Evolutionary conservation across 2,888 invertebrate species (phyloP).

Genomic region (Ashinkailepas kermadecensis): DNA sequence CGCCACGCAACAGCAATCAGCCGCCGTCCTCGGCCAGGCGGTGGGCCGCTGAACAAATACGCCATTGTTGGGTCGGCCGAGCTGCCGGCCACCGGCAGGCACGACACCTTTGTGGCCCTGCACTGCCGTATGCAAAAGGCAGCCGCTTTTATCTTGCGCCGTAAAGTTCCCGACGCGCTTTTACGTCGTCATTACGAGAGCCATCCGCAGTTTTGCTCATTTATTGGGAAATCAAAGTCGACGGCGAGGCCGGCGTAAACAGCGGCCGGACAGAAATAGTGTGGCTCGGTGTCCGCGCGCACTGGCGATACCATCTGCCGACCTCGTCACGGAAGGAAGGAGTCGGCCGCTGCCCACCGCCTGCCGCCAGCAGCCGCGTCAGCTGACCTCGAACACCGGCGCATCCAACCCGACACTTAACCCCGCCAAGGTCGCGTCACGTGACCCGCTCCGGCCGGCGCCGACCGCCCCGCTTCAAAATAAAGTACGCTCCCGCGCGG

Average conservation of each 20-base stretch:
- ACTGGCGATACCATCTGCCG: too few species aligned
- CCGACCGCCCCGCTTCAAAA: neutral
- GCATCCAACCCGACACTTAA: slow-evolving; percentile 4
- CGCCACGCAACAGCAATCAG: neutral
- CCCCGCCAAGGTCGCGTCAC: neutral
- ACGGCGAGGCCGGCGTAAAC: neutral
- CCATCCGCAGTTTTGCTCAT: neutral
- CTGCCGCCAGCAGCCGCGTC: neutral
- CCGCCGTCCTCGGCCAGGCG: neutral
- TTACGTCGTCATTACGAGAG: neutral
- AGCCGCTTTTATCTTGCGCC: neutral
- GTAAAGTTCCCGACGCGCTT: neutral
- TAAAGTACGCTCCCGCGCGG: neutral
- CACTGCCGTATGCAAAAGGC: neutral
- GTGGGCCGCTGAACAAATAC: neutral
- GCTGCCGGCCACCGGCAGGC: neutral
- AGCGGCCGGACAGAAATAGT: neutral
- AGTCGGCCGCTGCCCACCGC: neutral
- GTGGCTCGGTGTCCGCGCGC: too few species aligned
- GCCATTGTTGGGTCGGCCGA: neutral
- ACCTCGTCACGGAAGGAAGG: too few species aligned
- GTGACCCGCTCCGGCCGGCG: neutral
- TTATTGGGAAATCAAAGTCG: slow-evolving; percentile 7
- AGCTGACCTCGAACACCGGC: neutral
- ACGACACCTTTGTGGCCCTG: neutral